Conservation (phyloP, 1,140 invertebrate genomes). For the Drosophila tani region DNA sequence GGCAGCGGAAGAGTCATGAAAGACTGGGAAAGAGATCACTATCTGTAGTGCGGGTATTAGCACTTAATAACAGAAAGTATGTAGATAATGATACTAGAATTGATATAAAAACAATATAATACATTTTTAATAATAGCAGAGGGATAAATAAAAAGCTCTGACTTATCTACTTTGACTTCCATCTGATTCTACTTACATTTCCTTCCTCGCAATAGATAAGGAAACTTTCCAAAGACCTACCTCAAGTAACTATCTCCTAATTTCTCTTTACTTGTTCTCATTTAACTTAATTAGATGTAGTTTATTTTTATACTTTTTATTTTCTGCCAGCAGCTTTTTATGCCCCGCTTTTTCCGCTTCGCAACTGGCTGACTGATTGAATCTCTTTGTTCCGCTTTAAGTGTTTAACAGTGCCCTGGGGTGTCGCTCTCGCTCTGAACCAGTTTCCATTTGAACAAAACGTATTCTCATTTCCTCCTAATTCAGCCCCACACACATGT, state of each 20-base stretch:
- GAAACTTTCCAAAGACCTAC: not conserved
- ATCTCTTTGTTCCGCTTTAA: slow-evolving; percentile 35
- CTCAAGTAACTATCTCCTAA: not conserved
- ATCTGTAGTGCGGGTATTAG: not conserved
- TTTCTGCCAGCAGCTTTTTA: not conserved
- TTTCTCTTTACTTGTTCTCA: not conserved
- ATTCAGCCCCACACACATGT: slow-evolving; percentile 38
- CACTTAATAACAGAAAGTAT: slow-evolving; percentile 16
- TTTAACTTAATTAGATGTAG: slow-evolving; percentile 15
- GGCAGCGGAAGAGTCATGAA: slow-evolving; percentile 16
- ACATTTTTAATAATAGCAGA: not conserved
- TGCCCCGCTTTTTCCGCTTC: not conserved
- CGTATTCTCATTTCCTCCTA: slow-evolving; percentile 48
- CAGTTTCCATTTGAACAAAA: slow-evolving; percentile 42
- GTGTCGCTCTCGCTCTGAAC: slow-evolving; percentile 38
- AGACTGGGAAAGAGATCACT: slow-evolving; percentile 1
- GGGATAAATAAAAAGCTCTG: not conserved
- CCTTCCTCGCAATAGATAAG: too few relatives aligned
- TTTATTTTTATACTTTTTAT: slow-evolving; percentile 5
- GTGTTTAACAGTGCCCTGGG: slow-evolving; percentile 36
- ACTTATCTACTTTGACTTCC: not conserved
- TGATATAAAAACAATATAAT: not conserved
- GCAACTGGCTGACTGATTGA: slow-evolving; percentile 31
- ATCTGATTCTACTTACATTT: not conserved
- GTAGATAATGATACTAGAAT: not conserved